Conservation (phyloP, 2,888 invertebrate genomes). For the Ecliptopera silaceata region DNA sequence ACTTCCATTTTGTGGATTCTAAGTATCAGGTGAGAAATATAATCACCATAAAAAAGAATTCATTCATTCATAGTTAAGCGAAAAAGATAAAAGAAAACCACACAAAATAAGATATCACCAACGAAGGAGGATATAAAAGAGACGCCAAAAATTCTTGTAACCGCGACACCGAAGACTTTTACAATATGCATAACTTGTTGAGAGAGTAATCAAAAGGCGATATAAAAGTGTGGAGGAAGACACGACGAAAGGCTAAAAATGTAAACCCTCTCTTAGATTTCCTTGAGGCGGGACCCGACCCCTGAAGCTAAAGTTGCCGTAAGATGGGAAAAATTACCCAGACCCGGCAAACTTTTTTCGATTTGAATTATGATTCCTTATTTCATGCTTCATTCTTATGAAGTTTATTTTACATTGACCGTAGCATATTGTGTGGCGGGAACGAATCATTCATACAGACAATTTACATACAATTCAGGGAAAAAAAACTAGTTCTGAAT, state of each 20-base stretch:
- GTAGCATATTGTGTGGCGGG: constrained; percentile 63
- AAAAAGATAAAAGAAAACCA: constrained; percentile 61
- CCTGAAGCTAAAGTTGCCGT: constrained; percentile 75
- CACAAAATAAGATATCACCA: constrained; percentile 69
- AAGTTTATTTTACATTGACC: constrained; percentile 75
- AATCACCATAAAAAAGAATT: constrained; percentile 62
- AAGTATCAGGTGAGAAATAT: constrained; percentile 33
- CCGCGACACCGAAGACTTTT: constrained; percentile 67
- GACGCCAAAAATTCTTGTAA: constrained; percentile 69
- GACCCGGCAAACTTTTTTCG: constrained; percentile 78
- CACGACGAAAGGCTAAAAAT: constrained; percentile 81
- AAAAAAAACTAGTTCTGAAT: no score
- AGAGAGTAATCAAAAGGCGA: constrained; percentile 83
- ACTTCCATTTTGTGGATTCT: constrained; percentile 21
- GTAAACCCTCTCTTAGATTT: constrained; percentile 80
- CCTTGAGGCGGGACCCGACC: constrained; percentile 70
- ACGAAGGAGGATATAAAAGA: constrained; percentile 64
- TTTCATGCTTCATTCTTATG: constrained; percentile 73
- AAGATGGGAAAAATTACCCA: constrained; percentile 82
- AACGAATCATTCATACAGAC: constrained; percentile 62
- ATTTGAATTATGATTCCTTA: constrained; percentile 83
- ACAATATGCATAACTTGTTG: constrained; percentile 83
- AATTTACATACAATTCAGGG: constrained; percentile 4
- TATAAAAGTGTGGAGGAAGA: constrained; percentile 79
- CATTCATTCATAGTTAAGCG: constrained; percentile 70